A percentile compares a stretch with the other conserved stretches of the same genome.
These are phyloP conservation scores for Sminthurinus aureus DNA, from an alignment of 2,888 invertebrate species.

Conservation along the genomic window DNA sequence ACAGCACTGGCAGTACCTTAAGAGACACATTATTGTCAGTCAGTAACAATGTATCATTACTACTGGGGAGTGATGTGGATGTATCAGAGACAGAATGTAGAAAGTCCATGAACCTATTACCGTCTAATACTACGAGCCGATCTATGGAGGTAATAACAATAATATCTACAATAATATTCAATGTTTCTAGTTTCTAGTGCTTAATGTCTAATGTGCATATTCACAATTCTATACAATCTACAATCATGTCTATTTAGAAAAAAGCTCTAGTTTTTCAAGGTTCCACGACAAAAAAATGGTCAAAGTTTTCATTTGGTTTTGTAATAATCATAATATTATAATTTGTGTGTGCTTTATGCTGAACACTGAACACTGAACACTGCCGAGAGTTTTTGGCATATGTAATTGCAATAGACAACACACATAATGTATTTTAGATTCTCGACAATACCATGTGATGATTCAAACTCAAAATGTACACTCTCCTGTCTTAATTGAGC, in stretches of 20 bases:
- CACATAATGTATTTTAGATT: too few relatives aligned
- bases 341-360: not conserved
- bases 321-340: not conserved
- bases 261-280: not conserved
- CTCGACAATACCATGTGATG: too few relatives aligned
- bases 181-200: not conserved
- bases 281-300: not conserved
- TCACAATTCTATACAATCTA: too few relatives aligned
- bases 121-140: conserved; percentile 3
- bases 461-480: too few relatives aligned
- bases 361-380: too few relatives aligned
- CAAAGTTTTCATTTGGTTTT: not conserved
- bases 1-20: not conserved
- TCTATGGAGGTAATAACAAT: conserved; percentile 26
- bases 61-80: conserved; percentile 2
- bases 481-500: too few relatives aligned
- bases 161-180: not conserved
- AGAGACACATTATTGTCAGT: conserved; percentile 18
- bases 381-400: too few relatives aligned
- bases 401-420: too few relatives aligned
- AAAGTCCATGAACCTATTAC: not conserved
- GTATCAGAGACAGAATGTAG: not conserved
- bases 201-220: not conserved
- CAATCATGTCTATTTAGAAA: not conserved
- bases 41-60: not conserved